These are phyloP conservation scores for Orussus abietinus DNA, from an alignment of 1,140 invertebrate genomes.

Conservation along the genomic window DNA sequence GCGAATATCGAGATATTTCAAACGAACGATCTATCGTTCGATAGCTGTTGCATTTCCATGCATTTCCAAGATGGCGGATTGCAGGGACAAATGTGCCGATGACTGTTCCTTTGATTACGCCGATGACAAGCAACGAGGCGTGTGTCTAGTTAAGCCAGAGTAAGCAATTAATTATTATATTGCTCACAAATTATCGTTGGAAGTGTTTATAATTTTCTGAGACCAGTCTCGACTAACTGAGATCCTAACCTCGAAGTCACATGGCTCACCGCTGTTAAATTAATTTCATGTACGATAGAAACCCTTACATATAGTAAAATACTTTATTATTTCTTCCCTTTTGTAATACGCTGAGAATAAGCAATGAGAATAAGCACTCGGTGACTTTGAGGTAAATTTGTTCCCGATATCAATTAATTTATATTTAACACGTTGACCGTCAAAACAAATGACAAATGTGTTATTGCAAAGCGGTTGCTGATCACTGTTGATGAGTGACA, in stretches of 20 bases:
- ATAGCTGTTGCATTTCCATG: not conserved
- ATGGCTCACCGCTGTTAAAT: no score
- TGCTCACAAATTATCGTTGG: not conserved
- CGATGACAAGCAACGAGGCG: constrained; percentile 44
- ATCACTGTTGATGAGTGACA: constrained; percentile 1
- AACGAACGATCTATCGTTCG: not conserved
- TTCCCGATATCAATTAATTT: not conserved
- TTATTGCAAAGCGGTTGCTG: not conserved
- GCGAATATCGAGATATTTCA: not conserved
- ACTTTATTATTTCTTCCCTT: not conserved
- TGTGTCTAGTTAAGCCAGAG: constrained; percentile 58
- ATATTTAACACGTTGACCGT: not conserved
- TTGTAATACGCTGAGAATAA: not conserved
- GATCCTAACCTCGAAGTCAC: no score
- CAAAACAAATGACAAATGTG: not conserved
- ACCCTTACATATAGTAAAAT: not conserved
- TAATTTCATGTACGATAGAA: not conserved
- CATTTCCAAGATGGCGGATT: constrained; percentile 19
- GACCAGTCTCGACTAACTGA: no score
- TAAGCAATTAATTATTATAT: constrained; percentile 29
- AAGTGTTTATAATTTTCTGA: no score
- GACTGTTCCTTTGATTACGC: constrained; percentile 25
- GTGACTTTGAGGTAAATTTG: no score
- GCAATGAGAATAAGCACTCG: no score
- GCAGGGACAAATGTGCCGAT: constrained; percentile 18